Conservation (phyloP, 2,113 vertebrate species). For the Corapipo altera region DNA sequence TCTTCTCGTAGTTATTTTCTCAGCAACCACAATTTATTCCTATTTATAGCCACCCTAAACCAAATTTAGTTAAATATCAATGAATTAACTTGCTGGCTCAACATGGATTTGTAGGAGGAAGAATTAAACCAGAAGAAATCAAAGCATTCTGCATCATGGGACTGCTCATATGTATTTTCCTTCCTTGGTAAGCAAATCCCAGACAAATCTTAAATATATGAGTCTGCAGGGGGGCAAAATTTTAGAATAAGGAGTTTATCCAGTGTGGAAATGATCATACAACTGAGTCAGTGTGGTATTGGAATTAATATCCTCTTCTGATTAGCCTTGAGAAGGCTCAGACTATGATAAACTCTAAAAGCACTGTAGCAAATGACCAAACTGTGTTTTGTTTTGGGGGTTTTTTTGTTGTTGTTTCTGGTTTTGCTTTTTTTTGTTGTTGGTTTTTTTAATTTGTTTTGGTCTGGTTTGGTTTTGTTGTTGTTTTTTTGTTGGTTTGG, state of each 20-base stretch:
- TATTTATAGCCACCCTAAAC: not conserved
- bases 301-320: not conserved
- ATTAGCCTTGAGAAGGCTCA: not conserved
- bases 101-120: not conserved
- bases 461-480: no score
- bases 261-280: not conserved
- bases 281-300: not conserved
- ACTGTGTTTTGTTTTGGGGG: not conserved
- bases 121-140: not conserved
- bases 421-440: accelerated
- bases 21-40: not conserved
- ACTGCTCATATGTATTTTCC: not conserved
- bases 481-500: no score
- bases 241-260: not conserved
- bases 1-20: not conserved
- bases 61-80: not conserved
- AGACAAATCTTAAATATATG: not conserved
- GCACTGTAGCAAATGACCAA: not conserved
- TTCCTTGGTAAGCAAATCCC: not conserved
- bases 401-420: no score
- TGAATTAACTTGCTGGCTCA: not conserved
- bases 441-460: no score
- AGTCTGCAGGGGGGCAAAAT: not conserved
- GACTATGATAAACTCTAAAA: not conserved
- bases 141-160: not conserved